Evolutionary conservation across 2,797 vertebrate species (phyloP).

Genomic region (Podarcis siculus): DNA sequence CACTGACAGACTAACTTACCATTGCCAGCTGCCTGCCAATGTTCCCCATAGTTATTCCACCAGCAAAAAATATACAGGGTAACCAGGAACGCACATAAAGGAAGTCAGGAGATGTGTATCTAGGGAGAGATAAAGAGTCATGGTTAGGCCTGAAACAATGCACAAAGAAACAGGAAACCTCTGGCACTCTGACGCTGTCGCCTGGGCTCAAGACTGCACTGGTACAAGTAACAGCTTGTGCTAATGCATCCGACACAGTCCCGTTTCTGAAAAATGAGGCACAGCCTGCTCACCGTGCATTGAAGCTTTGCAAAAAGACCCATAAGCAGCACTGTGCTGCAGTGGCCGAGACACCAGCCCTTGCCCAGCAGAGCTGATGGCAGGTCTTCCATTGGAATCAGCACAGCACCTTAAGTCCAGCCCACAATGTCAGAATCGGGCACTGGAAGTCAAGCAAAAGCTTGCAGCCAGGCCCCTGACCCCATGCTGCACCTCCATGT

Average conservation of each 20-base stretch:
- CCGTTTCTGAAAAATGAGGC: background rate
- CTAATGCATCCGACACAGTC: background rate
- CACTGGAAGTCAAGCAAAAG: background rate
- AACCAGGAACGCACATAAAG: constrained; percentile 97
- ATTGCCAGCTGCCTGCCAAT: constrained; percentile 94
- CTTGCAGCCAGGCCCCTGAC: background rate
- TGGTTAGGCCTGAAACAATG: background rate
- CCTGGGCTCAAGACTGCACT: background rate
- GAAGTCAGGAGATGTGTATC: constrained; percentile 94
- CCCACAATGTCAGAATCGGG: too few species aligned
- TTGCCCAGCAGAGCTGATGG: background rate
- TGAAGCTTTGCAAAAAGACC: background rate
- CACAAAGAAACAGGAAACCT: background rate
- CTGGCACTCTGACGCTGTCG: background rate
- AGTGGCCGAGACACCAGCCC: background rate
- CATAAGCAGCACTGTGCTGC: background rate
- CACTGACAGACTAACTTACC: constrained; percentile 77
- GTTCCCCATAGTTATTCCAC: constrained; percentile 97
- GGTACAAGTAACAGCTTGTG: background rate
- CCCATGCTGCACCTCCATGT: background rate
- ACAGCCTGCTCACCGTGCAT: background rate
- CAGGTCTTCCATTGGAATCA: background rate
- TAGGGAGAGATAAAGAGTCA: constrained; percentile 63
- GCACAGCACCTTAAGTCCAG: background rate
- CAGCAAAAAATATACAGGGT: constrained; percentile 97